A percentile compares a stretch with the other conserved stretches of the same genome.
These are phyloP conservation scores for Sclerodermus sp. DNA, from an alignment of 2,888 invertebrate species.

Conservation along the genomic window DNA sequence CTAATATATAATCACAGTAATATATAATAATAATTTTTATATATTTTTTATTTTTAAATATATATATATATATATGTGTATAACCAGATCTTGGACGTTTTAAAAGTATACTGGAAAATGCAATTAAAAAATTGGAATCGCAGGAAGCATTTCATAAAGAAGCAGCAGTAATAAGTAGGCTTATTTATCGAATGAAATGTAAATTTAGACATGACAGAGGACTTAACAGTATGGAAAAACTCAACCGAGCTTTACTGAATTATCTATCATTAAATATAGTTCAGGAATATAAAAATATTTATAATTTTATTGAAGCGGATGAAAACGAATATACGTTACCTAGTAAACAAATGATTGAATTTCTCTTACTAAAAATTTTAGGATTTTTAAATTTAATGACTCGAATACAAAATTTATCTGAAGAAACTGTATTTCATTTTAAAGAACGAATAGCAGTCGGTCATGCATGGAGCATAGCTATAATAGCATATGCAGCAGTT, in stretches of 20 bases:
- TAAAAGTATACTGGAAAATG: conserved; percentile 21
- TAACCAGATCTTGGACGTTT: conserved; percentile 33
- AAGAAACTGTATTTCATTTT: conserved; percentile 60
- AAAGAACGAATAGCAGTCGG: conserved; percentile 61
- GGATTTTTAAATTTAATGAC: conserved; percentile 63
- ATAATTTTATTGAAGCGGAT: conserved; percentile 31
- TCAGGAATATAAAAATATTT: conserved; percentile 53
- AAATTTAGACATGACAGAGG: conserved; percentile 66
- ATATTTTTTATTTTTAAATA: conserved; percentile 1
- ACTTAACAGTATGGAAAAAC: conserved; percentile 61
- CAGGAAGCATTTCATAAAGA: conserved; percentile 62
- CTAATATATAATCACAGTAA: background rate
- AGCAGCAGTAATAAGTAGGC: conserved; percentile 62
- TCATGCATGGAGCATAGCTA: conserved; percentile 63
- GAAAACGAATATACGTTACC: conserved; percentile 56
- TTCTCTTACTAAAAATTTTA: conserved; percentile 61
- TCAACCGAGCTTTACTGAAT: conserved; percentile 60
- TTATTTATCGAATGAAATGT: conserved; percentile 64
- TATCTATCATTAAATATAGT: conserved; percentile 59
- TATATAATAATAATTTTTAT: conserved; percentile 2
- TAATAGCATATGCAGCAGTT: conserved; percentile 62
- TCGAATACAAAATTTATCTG: conserved; percentile 59
- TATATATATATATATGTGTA: conserved; percentile 1
- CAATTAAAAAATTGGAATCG: conserved; percentile 34
- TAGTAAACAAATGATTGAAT: conserved; percentile 65